Evolutionary conservation across 1,140 invertebrate species (phyloP).

Genomic region (Bradysia coprophila): DNA sequence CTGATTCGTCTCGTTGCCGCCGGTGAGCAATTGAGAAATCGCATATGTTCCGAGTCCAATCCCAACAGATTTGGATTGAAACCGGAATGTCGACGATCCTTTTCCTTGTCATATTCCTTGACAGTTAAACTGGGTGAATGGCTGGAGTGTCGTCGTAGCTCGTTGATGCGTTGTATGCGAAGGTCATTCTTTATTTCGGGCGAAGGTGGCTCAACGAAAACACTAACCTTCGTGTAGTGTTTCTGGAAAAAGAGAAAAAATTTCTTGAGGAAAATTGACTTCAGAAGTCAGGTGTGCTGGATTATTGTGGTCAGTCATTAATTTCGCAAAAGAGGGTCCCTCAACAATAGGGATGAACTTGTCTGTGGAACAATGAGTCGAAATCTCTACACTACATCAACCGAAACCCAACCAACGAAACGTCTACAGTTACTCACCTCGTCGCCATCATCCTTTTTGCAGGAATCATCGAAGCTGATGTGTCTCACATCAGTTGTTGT

Average conservation of each 20-base stretch:
- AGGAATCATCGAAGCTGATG: slow-evolving; percentile 25
- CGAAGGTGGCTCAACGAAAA: slow-evolving; percentile 49
- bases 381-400: too few species aligned
- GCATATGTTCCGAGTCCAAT: slow-evolving; percentile 34
- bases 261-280: not conserved
- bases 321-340: too few species aligned
- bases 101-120: slow-evolving; percentile 23
- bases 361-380: too few species aligned
- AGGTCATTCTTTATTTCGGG: slow-evolving; percentile 19
- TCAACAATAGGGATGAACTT: too few species aligned
- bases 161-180: slow-evolving; percentile 9
- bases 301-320: too few species aligned
- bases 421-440: too few species aligned
- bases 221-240: slow-evolving; percentile 33
- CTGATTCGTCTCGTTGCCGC: slow-evolving; percentile 59
- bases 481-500: slow-evolving; percentile 15
- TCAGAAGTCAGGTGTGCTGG: too few species aligned
- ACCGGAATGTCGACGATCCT: slow-evolving; percentile 28
- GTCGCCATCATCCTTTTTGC: slow-evolving; percentile 26
- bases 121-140: slow-evolving; percentile 19
- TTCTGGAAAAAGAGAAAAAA: not conserved
- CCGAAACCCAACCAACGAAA: too few species aligned
- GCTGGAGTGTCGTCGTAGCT: slow-evolving; percentile 20
- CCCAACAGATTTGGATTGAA: slow-evolving; percentile 35
- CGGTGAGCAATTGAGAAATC: slow-evolving; percentile 42